These are phyloP conservation scores for Chelonoidis abingdonii DNA, from an alignment of 2,113 vertebrate genomes.

Conservation along the genomic window DNA sequence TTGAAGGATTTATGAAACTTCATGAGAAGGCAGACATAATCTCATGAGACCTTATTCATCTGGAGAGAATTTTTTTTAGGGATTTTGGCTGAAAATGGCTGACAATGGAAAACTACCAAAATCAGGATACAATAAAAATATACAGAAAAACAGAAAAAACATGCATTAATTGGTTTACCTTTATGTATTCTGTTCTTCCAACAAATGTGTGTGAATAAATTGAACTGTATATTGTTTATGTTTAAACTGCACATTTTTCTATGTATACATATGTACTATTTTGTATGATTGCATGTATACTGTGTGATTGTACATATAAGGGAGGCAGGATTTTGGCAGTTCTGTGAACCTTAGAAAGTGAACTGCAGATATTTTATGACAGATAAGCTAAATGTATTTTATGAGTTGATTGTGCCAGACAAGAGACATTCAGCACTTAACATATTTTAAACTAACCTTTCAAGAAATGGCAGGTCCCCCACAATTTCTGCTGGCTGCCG, in stretches of 20 bases:
- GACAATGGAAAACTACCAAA: neutral
- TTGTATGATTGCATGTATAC: neutral
- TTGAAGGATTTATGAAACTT: neutral
- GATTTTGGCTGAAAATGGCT: neutral
- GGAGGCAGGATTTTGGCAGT: neutral
- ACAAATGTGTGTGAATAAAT: neutral
- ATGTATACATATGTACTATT: neutral
- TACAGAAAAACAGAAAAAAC: neutral
- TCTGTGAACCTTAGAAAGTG: neutral
- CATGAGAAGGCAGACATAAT: neutral
- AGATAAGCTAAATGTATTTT: neutral
- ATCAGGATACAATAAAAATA: neutral
- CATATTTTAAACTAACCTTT: neutral
- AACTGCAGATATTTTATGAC: neutral
- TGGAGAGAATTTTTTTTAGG: neutral
- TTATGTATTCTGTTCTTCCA: neutral
- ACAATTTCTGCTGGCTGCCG: neutral
- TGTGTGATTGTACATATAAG: neutral
- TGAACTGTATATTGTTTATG: neutral
- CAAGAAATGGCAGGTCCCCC: neutral
- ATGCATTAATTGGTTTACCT: neutral
- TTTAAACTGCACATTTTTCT: neutral
- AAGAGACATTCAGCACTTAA: rapidly evolving
- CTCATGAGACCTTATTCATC: neutral
- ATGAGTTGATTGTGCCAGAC: neutral